Percentiles rank a stretch among this genome's conserved stretches.
phyloP scores from a whole-genome alignment of 1,140 invertebrate species.

The Magallana gigas region DNA sequence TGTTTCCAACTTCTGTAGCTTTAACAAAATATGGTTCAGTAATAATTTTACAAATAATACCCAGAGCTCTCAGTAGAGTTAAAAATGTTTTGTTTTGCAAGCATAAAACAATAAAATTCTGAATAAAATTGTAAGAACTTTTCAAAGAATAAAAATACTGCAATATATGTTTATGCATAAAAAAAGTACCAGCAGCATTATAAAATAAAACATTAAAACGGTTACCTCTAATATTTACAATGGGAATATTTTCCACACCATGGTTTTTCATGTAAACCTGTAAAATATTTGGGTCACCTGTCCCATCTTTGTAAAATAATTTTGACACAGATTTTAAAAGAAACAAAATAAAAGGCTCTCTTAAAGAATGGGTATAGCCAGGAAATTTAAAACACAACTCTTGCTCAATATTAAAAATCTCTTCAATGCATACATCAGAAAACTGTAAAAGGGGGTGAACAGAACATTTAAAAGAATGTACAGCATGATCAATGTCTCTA shows the following conservation, averaged over 20 bases:
- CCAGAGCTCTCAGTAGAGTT: neutral
- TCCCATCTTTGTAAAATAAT: too few relatives aligned
- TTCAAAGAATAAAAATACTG: too few relatives aligned
- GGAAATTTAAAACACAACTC: neutral
- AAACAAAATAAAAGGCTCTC: neutral
- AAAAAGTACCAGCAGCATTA: too few relatives aligned
- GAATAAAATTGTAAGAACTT: too few relatives aligned
- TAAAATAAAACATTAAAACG: too few relatives aligned
- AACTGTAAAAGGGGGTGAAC: constrained; percentile 45
- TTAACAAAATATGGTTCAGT: constrained; percentile 26
- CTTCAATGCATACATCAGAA: constrained; percentile 39
- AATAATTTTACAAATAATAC: constrained; percentile 39
- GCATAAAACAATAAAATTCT: too few relatives aligned
- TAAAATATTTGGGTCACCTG: too few relatives aligned
- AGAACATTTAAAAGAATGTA: constrained; percentile 42
- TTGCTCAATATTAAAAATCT: constrained; percentile 34
- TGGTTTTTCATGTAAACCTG: too few relatives aligned
- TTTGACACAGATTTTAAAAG: neutral
- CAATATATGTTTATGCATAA: too few relatives aligned
- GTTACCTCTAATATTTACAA: too few relatives aligned
- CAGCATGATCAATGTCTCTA: neutral
- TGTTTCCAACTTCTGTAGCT: neutral
- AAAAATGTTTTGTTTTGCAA: neutral
- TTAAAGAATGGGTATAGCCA: neutral
- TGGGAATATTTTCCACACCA: too few relatives aligned